These are phyloP conservation scores for Opisthocomus hoazin DNA, from an alignment of 2,113 vertebrate species.

Conservation along the genomic window DNA sequence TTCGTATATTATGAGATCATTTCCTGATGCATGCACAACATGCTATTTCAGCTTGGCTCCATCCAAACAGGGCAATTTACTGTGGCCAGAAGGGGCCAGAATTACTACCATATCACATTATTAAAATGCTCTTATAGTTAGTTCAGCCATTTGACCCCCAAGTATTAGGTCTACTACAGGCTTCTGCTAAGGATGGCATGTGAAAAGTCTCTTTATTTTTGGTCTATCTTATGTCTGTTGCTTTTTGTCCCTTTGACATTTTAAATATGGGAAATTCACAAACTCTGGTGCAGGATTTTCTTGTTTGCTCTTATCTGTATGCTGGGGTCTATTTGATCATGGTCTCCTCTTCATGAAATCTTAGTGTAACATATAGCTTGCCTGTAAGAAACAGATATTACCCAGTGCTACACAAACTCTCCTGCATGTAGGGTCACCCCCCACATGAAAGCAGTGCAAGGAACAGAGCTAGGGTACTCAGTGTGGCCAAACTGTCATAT, in stretches of 20 bases:
- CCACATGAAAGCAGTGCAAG: not conserved
- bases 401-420: not conserved
- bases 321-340: not conserved
- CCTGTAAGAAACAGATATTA: not conserved
- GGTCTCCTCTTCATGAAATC: too few species aligned
- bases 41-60: constrained; percentile 77
- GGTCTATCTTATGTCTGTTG: rapidly evolving
- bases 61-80: constrained; percentile 72
- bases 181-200: not conserved
- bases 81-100: constrained; percentile 74
- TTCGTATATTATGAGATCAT: constrained; percentile 70
- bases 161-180: not conserved
- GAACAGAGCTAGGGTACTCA: not conserved
- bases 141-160: not conserved
- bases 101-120: constrained; percentile 56
- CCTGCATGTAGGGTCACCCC: not conserved
- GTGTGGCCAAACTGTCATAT: rapidly evolving
- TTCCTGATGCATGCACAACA: constrained; percentile 74
- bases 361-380: not conserved
- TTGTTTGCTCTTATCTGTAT: not conserved
- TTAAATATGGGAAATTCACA: not conserved
- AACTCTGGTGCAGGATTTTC: not conserved
- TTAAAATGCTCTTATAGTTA: constrained; percentile 11
- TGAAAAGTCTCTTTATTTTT: not conserved
- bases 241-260: not conserved